Base-by-base conservation (phyloP, 2,797 vertebrate species). In the Ibycter americanus region DNA sequence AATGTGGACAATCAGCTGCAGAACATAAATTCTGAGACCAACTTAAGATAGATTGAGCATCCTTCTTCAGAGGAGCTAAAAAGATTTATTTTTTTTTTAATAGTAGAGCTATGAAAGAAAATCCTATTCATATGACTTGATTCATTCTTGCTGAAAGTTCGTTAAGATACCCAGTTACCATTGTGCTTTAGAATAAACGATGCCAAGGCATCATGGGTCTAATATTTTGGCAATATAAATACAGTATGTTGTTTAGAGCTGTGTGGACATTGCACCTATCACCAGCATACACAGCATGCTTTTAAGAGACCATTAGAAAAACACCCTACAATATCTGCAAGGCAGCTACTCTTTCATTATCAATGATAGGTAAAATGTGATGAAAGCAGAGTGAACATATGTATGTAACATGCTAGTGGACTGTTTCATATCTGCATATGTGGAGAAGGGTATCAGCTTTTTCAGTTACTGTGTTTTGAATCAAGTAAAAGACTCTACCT, bases 251-350 rank as follows among this genome's bases (percentile, higher is more conserved):
- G 21, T 49, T 78, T 79, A 86, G 72, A 78, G 42, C 49, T 72
- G 15, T 3, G 0, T 1, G 7, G 10, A 46, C 34, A 6, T 67
- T 65, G 34, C 15, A 68, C 0, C 21, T 78, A 20, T 66, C 10
- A 20, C 26, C 29, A 66, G 27, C 16, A 7, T 47, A 29, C 11
- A 1, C 4, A 52, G 31, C 0, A 1, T 54, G 26, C 40, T 81
- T 94, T 81, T 49, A 55, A 54, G 42, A 49, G 7, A 40, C 6
- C 27, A 20, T 67, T 81, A n/a, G 73, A 47, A 72, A 52, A 49
- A 66, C n/a, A 1, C 15, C 2, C 25, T 44, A 36, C 12, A 55
- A 3, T 32, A 31, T 44, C 19, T 83, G 36, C 36, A 65, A 29
- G 29, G 34, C 59, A 71, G 21, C 36, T 71, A 17, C 21, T 76